Evolutionary conservation across 2,797 vertebrate genomes (phyloP).

Genomic region (Pteronotus mesoamericanus): DNA sequence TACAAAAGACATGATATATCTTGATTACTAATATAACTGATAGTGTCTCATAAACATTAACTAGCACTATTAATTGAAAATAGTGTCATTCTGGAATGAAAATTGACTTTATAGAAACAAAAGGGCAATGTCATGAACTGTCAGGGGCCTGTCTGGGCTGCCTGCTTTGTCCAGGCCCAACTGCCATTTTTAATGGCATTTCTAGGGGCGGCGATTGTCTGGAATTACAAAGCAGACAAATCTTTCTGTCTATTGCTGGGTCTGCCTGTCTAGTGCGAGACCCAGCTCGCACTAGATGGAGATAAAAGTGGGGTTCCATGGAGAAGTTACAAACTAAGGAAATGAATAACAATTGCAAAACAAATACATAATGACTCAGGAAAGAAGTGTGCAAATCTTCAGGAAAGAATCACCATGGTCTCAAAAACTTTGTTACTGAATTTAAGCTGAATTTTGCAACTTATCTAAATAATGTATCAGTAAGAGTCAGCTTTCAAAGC

Average conservation of each 20-base stretch:
- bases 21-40: constrained; percentile 52
- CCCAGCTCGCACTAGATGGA: background rate
- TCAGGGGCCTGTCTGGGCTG: background rate
- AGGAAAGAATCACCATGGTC: background rate
- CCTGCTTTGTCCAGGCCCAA: background rate
- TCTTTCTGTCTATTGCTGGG: background rate
- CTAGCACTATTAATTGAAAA: constrained; percentile 61
- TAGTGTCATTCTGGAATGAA: constrained; percentile 11
- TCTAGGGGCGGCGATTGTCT: background rate
- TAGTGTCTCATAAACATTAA: constrained; percentile 47
- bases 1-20: constrained; percentile 51
- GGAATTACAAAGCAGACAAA: constrained; percentile 4
- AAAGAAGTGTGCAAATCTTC: background rate
- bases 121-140: constrained; percentile 20
- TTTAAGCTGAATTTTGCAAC: background rate
- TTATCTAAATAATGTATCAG: background rate
- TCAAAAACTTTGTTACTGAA: background rate
- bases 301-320: background rate
- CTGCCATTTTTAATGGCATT: background rate
- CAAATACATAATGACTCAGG: background rate
- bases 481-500: background rate
- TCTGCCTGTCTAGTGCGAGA: background rate
- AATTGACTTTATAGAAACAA: constrained; percentile 30
- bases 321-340: background rate
- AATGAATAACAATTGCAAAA: background rate